These are phyloP conservation scores for Ivindomyrus marchei DNA, from an alignment of 2,113 vertebrate genomes.

Conservation along the genomic window DNA sequence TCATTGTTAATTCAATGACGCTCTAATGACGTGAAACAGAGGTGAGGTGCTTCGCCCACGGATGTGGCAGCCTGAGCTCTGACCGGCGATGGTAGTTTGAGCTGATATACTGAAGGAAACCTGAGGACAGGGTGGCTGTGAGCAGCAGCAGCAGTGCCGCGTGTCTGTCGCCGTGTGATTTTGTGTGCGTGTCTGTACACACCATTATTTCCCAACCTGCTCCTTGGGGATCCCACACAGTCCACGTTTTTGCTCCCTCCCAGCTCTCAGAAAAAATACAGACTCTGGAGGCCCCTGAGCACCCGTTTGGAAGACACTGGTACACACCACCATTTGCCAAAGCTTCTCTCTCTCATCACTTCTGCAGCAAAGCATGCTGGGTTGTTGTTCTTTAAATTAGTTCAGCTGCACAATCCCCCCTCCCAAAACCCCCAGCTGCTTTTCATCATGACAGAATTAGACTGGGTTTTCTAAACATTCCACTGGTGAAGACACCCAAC, in stretches of 20 bases:
- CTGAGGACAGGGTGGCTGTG: not conserved
- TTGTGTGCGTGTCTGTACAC: not conserved
- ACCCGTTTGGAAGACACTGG: not conserved
- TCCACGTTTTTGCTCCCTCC: too few species aligned
- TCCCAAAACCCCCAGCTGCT: not conserved
- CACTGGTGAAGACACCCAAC: slow-evolving; percentile 20
- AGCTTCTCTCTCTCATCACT: not conserved
- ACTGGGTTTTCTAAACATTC: slow-evolving; percentile 16
- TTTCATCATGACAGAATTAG: slow-evolving; percentile 22
- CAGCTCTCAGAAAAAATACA: too few species aligned
- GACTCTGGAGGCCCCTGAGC: too few species aligned
- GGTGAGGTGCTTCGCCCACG: not conserved
- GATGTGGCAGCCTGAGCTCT: not conserved
- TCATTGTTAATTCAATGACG: not conserved
- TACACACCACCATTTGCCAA: not conserved
- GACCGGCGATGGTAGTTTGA: not conserved
- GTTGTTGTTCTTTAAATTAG: not conserved
- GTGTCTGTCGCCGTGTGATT: not conserved
- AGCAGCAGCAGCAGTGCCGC: not conserved
- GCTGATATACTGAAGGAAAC: not conserved
- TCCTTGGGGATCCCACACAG: too few species aligned
- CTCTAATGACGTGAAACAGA: not conserved
- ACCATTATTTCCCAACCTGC: not conserved
- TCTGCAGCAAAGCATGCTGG: not conserved
- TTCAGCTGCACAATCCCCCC: not conserved